These are phyloP conservation scores for Blastobasis adustella DNA, from an alignment of 2,888 invertebrate species.

Conservation along the genomic window DNA sequence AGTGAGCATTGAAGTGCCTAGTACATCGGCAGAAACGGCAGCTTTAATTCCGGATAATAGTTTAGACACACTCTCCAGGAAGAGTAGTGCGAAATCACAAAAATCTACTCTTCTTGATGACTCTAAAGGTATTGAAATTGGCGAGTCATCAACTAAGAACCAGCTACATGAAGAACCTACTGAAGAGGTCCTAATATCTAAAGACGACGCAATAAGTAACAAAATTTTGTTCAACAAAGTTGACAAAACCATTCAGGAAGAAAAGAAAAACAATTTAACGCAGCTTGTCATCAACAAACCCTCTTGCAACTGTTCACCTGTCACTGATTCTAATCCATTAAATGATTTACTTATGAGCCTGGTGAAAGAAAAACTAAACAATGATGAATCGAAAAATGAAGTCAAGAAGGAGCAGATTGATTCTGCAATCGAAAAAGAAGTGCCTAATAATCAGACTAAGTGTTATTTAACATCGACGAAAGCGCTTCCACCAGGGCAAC, in stretches of 20 bases:
- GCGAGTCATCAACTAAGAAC: conserved; percentile 55
- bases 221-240: conserved; percentile 61
- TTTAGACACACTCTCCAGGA: conserved; percentile 57
- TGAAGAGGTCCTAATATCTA: conserved; percentile 55
- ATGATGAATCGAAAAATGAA: conserved; percentile 79
- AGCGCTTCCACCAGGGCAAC: conserved; percentile 90
- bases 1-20: conserved; percentile 37
- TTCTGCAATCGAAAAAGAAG: conserved; percentile 66
- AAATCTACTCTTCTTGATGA: conserved; percentile 63
- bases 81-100: conserved; percentile 74
- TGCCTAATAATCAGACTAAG: conserved; percentile 82
- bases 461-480: conserved; percentile 78
- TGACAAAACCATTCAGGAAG: conserved; percentile 49
- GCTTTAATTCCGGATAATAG: conserved; percentile 30
- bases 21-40: conserved; percentile 41
- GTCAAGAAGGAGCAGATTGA: conserved; percentile 71
- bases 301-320: conserved; percentile 63
- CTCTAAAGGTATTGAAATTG: conserved; percentile 38
- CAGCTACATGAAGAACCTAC: conserved; percentile 50
- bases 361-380: conserved; percentile 72
- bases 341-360: conserved; percentile 69
- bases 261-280: conserved; percentile 59
- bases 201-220: conserved; percentile 66
- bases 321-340: conserved; percentile 59
- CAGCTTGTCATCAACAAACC: conserved; percentile 61